Percentiles rank a stretch among this genome's conserved stretches.
Evolutionary conservation across 2,113 vertebrate genomes (phyloP).

Genomic region (Brienomyrus brachyistius): DNA sequence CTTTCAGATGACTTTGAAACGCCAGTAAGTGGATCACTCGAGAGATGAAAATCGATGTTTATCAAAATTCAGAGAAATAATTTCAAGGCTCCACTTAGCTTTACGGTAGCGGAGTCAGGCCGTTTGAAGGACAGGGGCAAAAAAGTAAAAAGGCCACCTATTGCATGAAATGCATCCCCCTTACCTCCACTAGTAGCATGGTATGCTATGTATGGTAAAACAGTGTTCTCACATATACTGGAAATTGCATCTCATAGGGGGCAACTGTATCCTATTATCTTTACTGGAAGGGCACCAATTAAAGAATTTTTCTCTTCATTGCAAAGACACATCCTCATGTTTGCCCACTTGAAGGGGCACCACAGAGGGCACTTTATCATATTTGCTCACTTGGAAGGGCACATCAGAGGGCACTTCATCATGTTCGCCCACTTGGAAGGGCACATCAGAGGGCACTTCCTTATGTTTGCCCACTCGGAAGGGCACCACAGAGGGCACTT

Average conservation of each 20-base stretch:
- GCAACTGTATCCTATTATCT: no score
- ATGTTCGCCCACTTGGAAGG: no score
- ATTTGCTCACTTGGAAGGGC: no score
- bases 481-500: background rate
- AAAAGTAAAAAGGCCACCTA: background rate
- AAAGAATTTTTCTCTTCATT: background rate
- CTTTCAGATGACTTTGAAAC: slow-evolving; percentile 10
- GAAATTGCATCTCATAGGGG: background rate
- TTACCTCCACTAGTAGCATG: background rate
- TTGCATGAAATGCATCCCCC: background rate
- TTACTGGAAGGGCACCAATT: background rate
- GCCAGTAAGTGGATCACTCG: background rate
- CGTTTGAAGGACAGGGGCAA: background rate
- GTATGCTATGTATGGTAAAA: background rate
- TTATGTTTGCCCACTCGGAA: background rate
- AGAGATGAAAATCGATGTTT: background rate
- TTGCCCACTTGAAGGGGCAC: background rate
- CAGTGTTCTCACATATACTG: background rate
- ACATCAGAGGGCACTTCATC: no score
- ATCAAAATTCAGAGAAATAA: background rate
- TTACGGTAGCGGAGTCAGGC: background rate
- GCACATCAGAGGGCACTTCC: no score
- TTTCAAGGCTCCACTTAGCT: background rate
- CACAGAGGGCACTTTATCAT: no score
- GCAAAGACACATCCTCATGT: background rate